Percentiles rank a stretch among this genome's conserved stretches.
These are phyloP conservation scores for western clawed frog (Xenopus tropicalis) DNA, from an alignment of 2,113 vertebrate species.

Conservation along the genomic window UCB_Xtro_10.0 CM004445.2:79166001-79166500, in stretches of 20 bases:
- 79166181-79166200: conserved; percentile 35
- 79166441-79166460: background rate
- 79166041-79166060: too few relatives aligned
- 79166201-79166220: conserved; percentile 35
- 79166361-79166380: conserved; percentile 10
- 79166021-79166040: too few relatives aligned
- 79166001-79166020: too few relatives aligned
- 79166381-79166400: conserved; percentile 5
- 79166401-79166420: conserved; percentile 6
- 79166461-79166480: too few relatives aligned
- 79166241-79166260: conserved; percentile 21
- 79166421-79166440: conserved; percentile 5
- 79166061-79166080: too few relatives aligned
- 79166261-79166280: conserved; percentile 12
- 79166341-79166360: background rate
- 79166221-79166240: conserved; percentile 22
- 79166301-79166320: conserved; percentile 1
- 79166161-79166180: conserved; percentile 19
- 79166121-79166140: conserved; percentile 2
- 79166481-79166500: too few relatives aligned
- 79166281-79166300: conserved; percentile 31
- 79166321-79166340: conserved; percentile 27
- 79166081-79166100: too few relatives aligned
- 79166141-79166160: conserved; percentile 14
- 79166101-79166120: too few relatives aligned